Evolutionary conservation across 2,113 vertebrate species (phyloP), one percentile per base, ranked within the genome.

Genomic region (Leucopsar rothschildi): DNA sequence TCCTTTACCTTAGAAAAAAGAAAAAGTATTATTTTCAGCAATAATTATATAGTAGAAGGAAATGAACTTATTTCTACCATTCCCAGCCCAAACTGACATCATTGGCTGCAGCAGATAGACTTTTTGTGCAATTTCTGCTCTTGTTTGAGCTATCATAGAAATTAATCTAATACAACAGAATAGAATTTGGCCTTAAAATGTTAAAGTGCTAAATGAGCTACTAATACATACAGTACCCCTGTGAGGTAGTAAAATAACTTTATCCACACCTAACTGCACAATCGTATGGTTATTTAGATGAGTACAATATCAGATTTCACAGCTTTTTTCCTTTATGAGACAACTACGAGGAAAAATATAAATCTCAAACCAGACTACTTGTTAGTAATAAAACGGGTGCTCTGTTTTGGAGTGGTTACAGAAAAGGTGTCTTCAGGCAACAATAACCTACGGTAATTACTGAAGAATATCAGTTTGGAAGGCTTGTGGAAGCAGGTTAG

Each of bases 31-130:
- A 77, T 94, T 96, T 95, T 96, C 63, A 94, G 86, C 78, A 97
- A 97, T 97, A 97, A 95, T 90, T 97, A 95, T 92, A 50, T 97
- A 95, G 89, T 90, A 86, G 55, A 87, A 70, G 12, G 19, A 94
- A 95, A 90, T 80, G 0, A 61, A 72, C 80, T 81, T 92, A 90
- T 88, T 82, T 77, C 90, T 86, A 72, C 12, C 10, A 9, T 86
- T 81, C 66, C 55, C 60, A 92, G 90, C 53, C 68, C 82, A 86
- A 92, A 39, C 22, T 85, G 55, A 82, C 56, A 10, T 28, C 76
- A 35, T 70, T 85, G 29, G 66, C 80, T 95, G 35, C 72, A 95
- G 91, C 77, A 82, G 40, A 42, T 37, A 49, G 17, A 61, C 5
- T 84, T 89, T 61, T 61, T 6, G 5, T 76, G 16, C 19, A 86